Evolutionary conservation across 2,113 vertebrate species (phyloP), one percentile per base, ranked within the genome.

Genomic region (Otus sunia): DNA sequence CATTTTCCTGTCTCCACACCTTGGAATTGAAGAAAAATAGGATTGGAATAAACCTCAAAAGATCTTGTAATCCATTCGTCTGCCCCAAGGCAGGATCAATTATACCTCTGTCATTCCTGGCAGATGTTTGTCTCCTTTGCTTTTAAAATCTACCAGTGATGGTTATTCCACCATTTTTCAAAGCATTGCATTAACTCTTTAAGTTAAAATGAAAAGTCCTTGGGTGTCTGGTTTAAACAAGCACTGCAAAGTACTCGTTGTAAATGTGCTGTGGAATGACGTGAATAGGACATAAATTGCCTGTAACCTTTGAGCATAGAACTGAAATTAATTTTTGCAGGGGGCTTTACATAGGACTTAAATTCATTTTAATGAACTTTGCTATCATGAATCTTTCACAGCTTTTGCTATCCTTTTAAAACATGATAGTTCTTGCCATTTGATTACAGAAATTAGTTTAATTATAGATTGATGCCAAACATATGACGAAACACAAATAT

Each of bases 381-480:
- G 37, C 67, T 94, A 90, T 92, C 86, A 16, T 59, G 56, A 81
- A 92, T 92, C 95, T 92, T 94, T 81, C 79, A 74, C 72, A 91
- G 60, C 56, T 93, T 88, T 87, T 93, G n/a, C 56, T 92, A 6
- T 60, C 79, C 88, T 95, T 91, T 86, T 78, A 93, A 95, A 95
- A 75, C 95, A 85, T 95, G 88, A 92, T 60, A 78, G 88, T 78
- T 94, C 96, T 94, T 96, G 92, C 92, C 91, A 67, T 88, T 86
- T 86, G 86, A 78, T 95, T 95, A 52, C 69, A 72, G 76, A 94
- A 96, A 95, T 91, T 77, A 90, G 55, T 81, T 93, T 90, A 93
- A 96, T 94, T 94, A 52, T 73, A 94, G 30, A 89, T 71, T 78
- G 63, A 87, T 96, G 94, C 91, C 91, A 94, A 93, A 75, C 0